phyloP scores from a whole-genome alignment of 2,797 vertebrate genomes.

The Pygocentrus nattereri region DNA sequence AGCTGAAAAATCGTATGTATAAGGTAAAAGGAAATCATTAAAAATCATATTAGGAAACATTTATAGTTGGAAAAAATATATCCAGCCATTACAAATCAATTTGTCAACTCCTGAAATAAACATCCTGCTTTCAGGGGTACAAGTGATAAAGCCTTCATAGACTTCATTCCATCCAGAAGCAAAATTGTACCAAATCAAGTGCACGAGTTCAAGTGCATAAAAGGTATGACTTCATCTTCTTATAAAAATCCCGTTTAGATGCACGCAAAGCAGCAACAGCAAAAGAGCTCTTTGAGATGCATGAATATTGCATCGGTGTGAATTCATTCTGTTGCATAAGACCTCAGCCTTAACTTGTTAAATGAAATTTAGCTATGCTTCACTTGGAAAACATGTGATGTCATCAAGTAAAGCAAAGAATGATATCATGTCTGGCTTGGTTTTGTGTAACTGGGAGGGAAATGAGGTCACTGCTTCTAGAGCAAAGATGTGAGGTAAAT shows the following conservation, averaged over 20 bases:
- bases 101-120: conserved; percentile 29
- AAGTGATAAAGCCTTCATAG: neutral
- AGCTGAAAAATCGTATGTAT: conserved; percentile 21
- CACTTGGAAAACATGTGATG: conserved; percentile 16
- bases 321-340: conserved; percentile 10
- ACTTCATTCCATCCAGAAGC: neutral
- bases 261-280: conserved; percentile 15
- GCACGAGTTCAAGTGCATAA: neutral
- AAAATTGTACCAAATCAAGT: neutral
- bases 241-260: neutral
- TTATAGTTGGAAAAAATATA: neutral
- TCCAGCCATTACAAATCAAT: conserved; percentile 37
- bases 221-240: neutral
- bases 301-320: conserved; percentile 23
- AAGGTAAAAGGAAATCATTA: conserved; percentile 32
- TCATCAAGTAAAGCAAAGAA: neutral
- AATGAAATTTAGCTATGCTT: conserved; percentile 14
- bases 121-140: neutral
- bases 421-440: conserved; percentile 44
- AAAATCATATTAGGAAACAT: conserved; percentile 32
- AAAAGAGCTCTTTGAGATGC: neutral
- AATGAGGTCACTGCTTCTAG: conserved; percentile 17
- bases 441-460: conserved; percentile 15
- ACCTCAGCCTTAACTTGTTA: conserved; percentile 9
- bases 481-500: conserved; percentile 1